Percentiles rank a stretch among this genome's conserved stretches.
Evolutionary conservation across 2,797 vertebrate genomes (phyloP).

Genomic region (Alca torda): DNA sequence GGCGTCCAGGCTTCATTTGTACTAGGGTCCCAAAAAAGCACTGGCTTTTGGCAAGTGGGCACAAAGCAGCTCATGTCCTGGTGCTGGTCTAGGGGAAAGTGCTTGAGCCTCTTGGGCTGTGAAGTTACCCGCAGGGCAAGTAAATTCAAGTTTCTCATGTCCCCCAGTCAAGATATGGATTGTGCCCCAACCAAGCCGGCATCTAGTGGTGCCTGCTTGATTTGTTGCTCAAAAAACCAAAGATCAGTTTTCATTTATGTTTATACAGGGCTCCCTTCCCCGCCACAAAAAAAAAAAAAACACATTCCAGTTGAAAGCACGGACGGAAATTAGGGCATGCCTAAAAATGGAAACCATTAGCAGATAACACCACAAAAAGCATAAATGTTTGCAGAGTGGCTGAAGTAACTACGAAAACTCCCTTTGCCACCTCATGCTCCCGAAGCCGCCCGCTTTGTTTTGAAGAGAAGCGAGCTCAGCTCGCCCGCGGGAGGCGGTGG

Average conservation of each 20-base stretch:
- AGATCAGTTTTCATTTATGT: neutral
- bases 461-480: neutral
- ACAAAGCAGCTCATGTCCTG: neutral
- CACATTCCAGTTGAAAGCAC: neutral
- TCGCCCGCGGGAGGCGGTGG: accelerated
- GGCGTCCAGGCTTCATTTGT: neutral
- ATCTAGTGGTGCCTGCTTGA: neutral
- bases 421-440: neutral
- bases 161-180: neutral
- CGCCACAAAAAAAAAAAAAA: neutral
- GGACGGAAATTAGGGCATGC: neutral
- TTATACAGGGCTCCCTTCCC: neutral
- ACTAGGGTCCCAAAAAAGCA: neutral
- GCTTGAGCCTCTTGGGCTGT: neutral
- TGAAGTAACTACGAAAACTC: neutral
- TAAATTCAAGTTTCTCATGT: neutral
- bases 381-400: neutral
- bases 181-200: neutral
- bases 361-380: neutral
- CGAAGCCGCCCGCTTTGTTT: neutral
- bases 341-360: neutral
- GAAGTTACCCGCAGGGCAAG: neutral
- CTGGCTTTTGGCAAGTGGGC: neutral
- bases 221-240: neutral
- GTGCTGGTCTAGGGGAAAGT: neutral